These are phyloP conservation scores for Chrosomus eos DNA, from an alignment of 2,797 vertebrate species.

Conservation along the genomic window DNA sequence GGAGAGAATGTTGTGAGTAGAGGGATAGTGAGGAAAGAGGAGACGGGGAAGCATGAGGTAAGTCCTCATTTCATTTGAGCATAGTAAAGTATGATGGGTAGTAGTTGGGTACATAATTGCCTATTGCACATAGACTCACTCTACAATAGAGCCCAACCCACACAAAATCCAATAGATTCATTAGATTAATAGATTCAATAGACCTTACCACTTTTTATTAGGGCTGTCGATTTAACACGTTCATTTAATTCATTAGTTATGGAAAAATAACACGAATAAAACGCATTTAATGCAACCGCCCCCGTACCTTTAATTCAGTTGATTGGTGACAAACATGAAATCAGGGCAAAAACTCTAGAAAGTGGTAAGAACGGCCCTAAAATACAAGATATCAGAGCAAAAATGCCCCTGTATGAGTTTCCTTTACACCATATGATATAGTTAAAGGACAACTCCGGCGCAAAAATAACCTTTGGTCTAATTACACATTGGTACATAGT, in stretches of 20 bases:
- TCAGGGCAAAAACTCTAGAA: no score
- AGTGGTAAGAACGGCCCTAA: background rate
- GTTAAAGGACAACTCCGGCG: no score
- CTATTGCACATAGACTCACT: background rate
- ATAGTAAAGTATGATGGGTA: slow-evolving; percentile 19
- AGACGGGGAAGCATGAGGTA: slow-evolving; percentile 12
- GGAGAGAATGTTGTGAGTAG: slow-evolving; percentile 37
- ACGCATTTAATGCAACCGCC: background rate
- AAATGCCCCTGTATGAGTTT: background rate
- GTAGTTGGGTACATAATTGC: background rate
- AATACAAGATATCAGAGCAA: background rate
- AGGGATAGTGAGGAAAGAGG: background rate
- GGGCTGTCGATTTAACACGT: background rate
- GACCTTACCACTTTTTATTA: background rate
- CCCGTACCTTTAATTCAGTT: no score
- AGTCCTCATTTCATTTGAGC: slow-evolving; percentile 21
- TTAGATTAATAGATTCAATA: background rate
- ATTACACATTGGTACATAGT: no score
- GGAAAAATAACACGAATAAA: background rate
- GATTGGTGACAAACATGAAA: no score
- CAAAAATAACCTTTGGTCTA: no score
- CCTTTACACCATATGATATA: background rate
- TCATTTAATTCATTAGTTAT: background rate
- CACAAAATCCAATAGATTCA: background rate
- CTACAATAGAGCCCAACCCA: background rate